A percentile compares a stretch with the other conserved stretches of the same genome.
phyloP scores from a whole-genome alignment of 2,888 invertebrate species.

The Campoplex capitator region DNA sequence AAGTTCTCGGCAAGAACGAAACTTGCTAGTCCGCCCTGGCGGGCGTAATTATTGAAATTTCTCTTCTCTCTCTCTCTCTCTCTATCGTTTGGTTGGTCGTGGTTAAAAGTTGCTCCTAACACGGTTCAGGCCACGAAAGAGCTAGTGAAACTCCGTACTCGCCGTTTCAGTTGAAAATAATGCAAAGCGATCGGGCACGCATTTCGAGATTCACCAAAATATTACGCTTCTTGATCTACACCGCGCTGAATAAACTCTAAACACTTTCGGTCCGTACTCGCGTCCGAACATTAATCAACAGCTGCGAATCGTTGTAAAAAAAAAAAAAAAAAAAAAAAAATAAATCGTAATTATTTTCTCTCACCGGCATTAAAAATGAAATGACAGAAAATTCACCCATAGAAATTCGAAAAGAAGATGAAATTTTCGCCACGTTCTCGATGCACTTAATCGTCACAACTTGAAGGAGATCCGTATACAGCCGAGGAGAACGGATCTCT shows the following conservation, averaged over 20 bases:
- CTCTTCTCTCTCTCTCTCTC: conserved; percentile 29
- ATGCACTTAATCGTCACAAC: neutral
- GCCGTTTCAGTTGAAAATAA: conserved; percentile 42
- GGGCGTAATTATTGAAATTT: conserved; percentile 71
- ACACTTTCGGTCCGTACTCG: neutral
- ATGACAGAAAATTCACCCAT: neutral
- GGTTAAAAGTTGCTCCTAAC: conserved; percentile 65
- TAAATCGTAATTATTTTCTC: neutral
- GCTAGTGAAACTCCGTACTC: neutral
- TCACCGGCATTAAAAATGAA: neutral
- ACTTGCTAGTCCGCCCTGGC: conserved; percentile 58
- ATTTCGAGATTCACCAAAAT: conserved; percentile 4
- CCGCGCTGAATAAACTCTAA: conserved; percentile 8
- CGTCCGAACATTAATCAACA: neutral
- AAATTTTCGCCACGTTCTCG: neutral
- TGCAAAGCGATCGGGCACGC: conserved; percentile 61
- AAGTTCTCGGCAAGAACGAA: conserved; percentile 69
- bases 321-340: no score
- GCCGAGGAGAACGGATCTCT: conserved; percentile 13
- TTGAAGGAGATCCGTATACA: neutral
- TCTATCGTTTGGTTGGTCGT: conserved; percentile 40
- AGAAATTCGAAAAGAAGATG: neutral
- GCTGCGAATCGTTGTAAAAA: neutral
- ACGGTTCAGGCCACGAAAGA: conserved; percentile 41
- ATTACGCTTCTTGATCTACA: conserved; percentile 23